Conservation (phyloP, 2,797 vertebrate species). For the Astyanax mexicanus region DNA sequence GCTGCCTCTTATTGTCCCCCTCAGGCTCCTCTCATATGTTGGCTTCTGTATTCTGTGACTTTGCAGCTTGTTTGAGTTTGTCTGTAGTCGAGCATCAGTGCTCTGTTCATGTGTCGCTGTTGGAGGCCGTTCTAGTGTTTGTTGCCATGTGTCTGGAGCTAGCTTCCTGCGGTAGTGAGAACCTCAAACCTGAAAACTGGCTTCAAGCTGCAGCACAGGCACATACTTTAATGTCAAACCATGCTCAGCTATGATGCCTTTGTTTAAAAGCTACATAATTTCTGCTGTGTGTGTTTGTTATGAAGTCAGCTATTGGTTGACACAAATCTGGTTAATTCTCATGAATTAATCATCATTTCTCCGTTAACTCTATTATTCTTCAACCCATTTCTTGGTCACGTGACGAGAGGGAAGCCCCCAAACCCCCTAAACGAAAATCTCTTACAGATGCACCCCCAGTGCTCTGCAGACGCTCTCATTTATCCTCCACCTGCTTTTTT, state of each 20-base stretch:
- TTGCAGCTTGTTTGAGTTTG: neutral
- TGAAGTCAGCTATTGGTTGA: too few species aligned
- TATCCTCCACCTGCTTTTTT: neutral
- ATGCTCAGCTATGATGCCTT: neutral
- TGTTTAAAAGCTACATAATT: too few species aligned
- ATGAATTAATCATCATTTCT: neutral
- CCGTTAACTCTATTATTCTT: too few species aligned
- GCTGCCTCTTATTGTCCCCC: neutral
- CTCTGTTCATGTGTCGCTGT: neutral
- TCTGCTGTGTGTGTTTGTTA: too few species aligned
- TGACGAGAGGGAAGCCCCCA: neutral
- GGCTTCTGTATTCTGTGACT: neutral
- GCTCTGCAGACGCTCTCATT: neutral
- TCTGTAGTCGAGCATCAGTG: neutral
- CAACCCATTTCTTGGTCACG: neutral
- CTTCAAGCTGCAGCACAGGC: neutral
- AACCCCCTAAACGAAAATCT: neutral
- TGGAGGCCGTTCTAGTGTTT: neutral
- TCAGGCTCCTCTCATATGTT: neutral
- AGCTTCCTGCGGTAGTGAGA: neutral
- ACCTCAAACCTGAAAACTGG: neutral
- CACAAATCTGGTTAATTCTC: too few species aligned
- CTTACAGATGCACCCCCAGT: neutral
- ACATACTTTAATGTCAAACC: neutral
- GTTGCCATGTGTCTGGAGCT: neutral